Evolutionary conservation across 2,797 vertebrate species (phyloP).

Genomic region (Arremon aurantiirostris): DNA sequence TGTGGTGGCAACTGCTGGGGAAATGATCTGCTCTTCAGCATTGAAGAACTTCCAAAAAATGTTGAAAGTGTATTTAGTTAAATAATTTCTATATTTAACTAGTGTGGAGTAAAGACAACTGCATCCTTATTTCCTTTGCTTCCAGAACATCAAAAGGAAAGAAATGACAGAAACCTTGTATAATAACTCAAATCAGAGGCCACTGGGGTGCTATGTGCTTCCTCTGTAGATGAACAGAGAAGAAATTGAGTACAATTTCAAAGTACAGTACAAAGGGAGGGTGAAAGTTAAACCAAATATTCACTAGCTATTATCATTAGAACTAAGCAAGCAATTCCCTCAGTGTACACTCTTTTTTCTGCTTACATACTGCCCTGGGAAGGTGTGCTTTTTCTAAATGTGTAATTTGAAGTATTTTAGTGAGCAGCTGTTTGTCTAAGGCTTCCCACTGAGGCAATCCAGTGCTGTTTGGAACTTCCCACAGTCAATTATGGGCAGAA

Average conservation of each 20-base stretch:
- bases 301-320: not conserved
- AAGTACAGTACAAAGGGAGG: not conserved
- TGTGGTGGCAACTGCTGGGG: not conserved
- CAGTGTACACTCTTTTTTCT: not conserved
- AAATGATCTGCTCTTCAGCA: constrained; percentile 12
- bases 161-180: not conserved
- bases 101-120: not conserved
- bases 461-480: not conserved
- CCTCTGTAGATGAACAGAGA: not conserved
- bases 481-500: not conserved
- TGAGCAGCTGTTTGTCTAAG: not conserved
- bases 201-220: not conserved
- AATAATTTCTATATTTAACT: not conserved
- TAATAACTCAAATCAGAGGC: not conserved
- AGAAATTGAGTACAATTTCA: not conserved
- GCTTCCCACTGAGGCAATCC: not conserved
- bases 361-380: not conserved
- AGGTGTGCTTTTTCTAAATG: not conserved
- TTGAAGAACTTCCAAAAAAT: not conserved
- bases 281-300: not conserved
- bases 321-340: not conserved
- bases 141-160: not conserved
- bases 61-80: not conserved
- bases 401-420: not conserved
- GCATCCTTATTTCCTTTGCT: not conserved